These are phyloP conservation scores for Falco cherrug DNA, from an alignment of 2,797 vertebrate species.

Conservation along the genomic window DNA sequence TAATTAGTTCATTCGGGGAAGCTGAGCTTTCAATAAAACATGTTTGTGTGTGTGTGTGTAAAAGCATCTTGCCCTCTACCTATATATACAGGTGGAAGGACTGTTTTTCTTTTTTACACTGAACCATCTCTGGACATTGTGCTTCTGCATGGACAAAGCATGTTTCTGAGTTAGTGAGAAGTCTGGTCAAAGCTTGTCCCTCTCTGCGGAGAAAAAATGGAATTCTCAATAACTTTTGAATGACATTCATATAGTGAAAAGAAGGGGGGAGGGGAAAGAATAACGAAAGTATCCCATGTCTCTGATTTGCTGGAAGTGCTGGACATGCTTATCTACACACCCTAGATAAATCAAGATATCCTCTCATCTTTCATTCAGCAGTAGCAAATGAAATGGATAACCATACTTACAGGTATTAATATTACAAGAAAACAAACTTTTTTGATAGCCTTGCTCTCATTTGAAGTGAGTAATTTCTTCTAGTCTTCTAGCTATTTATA, in stretches of 20 bases:
- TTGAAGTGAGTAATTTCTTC: constrained; percentile 74
- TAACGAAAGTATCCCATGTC: background rate
- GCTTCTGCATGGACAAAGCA: background rate
- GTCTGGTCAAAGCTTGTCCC: background rate
- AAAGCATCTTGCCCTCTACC: background rate
- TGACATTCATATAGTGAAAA: background rate
- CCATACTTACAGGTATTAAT: constrained; percentile 48
- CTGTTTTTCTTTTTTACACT: background rate
- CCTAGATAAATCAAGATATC: background rate
- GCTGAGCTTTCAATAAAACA: background rate
- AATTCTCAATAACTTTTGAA: background rate
- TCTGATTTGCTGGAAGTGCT: background rate
- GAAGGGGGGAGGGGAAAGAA: no score
- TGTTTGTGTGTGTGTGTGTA: background rate
- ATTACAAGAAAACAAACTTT: constrained; percentile 66
- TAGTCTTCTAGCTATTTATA: constrained; percentile 76
- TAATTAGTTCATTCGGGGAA: background rate
- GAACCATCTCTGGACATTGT: background rate
- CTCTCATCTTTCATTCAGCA: background rate
- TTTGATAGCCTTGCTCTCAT: constrained; percentile 55
- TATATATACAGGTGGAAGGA: background rate
- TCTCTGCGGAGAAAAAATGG: background rate
- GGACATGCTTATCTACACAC: background rate
- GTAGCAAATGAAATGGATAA: background rate
- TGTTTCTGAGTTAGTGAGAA: background rate